These are phyloP conservation scores for Sebastolobus altivelis DNA, from an alignment of 2,797 vertebrate species.

Conservation along the genomic window DNA sequence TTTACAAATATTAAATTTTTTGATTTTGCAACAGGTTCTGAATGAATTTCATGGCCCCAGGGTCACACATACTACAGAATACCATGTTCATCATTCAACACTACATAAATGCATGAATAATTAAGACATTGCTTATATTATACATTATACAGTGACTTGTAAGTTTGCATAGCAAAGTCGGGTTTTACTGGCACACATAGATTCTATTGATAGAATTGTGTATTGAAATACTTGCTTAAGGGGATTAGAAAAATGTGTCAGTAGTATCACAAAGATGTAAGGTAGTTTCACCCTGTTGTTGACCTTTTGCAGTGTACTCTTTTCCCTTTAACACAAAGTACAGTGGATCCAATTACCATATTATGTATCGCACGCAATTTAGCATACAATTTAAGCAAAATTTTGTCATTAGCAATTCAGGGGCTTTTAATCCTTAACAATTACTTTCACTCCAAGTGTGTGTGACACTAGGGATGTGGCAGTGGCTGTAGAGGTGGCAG, in stretches of 20 bases:
- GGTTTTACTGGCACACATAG: background rate
- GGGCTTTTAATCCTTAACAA: background rate
- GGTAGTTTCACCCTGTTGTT: background rate
- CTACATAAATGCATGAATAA: constrained; percentile 8
- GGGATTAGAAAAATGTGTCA: background rate
- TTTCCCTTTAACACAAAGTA: background rate
- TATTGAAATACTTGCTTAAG: constrained; percentile 6
- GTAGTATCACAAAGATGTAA: background rate
- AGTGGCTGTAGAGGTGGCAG: constrained; percentile 20
- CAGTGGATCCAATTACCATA: background rate
- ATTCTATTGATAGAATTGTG: background rate
- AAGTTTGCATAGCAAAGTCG: background rate
- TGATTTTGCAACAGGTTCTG: constrained; percentile 5
- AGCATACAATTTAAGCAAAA: background rate
- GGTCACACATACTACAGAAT: background rate
- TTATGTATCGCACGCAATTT: background rate
- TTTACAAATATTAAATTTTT: background rate
- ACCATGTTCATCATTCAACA: constrained; percentile 7
- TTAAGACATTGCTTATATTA: constrained; percentile 3
- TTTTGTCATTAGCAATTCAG: background rate
- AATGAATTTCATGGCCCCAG: background rate
- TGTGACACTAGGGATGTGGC: constrained; percentile 28
- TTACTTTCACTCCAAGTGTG: background rate
- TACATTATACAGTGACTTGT: background rate
- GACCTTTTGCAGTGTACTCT: background rate